phyloP scores from a whole-genome alignment of 2,113 vertebrate genomes.

The Xenopus borealis region DNA sequence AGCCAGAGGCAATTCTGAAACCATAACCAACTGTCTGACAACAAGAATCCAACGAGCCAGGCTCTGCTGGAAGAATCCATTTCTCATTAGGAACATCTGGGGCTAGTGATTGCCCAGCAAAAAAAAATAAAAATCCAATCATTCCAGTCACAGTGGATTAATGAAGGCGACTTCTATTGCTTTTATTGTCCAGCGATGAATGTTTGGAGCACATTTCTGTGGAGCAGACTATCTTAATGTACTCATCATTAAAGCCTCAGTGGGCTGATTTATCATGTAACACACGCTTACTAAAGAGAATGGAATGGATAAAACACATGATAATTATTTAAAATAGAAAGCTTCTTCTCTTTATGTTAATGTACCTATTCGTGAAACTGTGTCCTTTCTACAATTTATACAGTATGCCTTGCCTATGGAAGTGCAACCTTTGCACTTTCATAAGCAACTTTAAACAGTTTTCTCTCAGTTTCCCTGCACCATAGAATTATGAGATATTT shows the following conservation, averaged over 20 bases:
- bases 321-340: conserved; percentile 21
- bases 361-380: conserved; percentile 21
- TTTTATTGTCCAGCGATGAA: conserved; percentile 31
- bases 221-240: conserved; percentile 10
- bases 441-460: not conserved
- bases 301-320: conserved; percentile 9
- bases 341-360: conserved; percentile 11
- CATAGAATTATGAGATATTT: no score
- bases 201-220: conserved; percentile 30
- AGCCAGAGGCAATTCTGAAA: conserved; percentile 35
- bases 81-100: conserved; percentile 38
- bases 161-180: conserved; percentile 19
- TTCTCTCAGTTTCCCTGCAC: no score
- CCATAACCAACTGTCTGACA: conserved; percentile 21
- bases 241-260: conserved; percentile 28
- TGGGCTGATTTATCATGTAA: conserved; percentile 29
- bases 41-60: conserved; percentile 33
- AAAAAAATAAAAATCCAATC: conserved; percentile 33
- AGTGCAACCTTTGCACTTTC: no score
- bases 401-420: not conserved
- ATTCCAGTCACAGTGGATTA: conserved; percentile 26
- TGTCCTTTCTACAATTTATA: conserved; percentile 6
- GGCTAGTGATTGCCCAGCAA: not conserved
- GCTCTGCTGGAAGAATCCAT: conserved; percentile 28
- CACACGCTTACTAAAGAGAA: conserved; percentile 11